Base-by-base conservation (phyloP, 2,888 invertebrate species). In the Drosophila setosimentum region DNA sequence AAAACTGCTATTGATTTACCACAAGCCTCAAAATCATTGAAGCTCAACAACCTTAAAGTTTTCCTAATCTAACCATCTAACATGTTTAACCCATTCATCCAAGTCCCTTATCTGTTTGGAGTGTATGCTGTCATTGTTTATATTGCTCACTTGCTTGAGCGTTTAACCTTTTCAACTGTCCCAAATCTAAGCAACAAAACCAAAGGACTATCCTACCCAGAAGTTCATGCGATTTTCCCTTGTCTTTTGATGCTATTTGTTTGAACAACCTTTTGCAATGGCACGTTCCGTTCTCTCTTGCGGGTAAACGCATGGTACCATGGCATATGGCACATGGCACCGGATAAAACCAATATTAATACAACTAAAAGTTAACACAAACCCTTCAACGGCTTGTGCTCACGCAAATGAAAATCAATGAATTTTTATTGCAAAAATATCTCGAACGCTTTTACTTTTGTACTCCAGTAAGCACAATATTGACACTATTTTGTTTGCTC, bases 221-320 rank as follows among this genome's bases (percentile, higher is more conserved):
- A 49, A 64, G 60, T 62, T 69, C 64, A 68, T 67, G 68, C 83
- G 69, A 73, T 77, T 73, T 69, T 80, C 72, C 77, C 83, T 75
- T 86, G 86, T 87, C 83, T 82, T 83, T 72, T 82, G 83, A 77
- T 80, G 83, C 86, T 77, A 82, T 87, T 88, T 88, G 89, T 86
- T 83, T 83, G 89, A 81, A 61, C 73, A 88, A 83, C 89, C 87
- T 80, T 82, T 83, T 50, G 40, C 21, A 49, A 24, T 48, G 35
- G 54, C 54, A 66, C 66, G 67, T 32, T 53, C 48, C 51, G 24
- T 48, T 21, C 49, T 30, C 54, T 49, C n/a, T 57, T 24, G 35
- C 37, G 24, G 24, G 35, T 29, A 71, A 77, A 62, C 40, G 55
- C 49, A 53, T 27, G 58, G 48, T 74, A 53, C 65, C 61, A 42